Evolutionary conservation across 1,140 invertebrate species (phyloP), one percentile per base, ranked within the genome.

Genomic region (Medauroidea extradentata): DNA sequence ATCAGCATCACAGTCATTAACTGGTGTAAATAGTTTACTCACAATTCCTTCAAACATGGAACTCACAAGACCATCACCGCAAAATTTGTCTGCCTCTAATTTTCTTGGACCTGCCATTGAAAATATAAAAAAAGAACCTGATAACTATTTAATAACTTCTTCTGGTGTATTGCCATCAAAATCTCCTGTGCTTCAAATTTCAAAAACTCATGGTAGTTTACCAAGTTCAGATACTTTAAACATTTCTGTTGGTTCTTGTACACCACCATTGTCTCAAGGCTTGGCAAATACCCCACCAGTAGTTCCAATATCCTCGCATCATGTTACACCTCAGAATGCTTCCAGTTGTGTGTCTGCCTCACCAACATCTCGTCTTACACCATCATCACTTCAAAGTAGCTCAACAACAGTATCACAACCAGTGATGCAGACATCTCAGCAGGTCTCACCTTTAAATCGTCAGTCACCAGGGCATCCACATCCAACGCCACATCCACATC

Each of bases 121-220:
- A 23, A 85, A 83, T 66, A 89, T 90, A 51, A 90, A 90, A 65
- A 88, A 88, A 62, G 87, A 90, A 72, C 85, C 85, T 18, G 84
- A 86, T 34, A 56, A 61, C 44, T 67, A 62, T 49, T 24, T 46
- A 41, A 8, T 43, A 29, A 23, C 29, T 44, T 34, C 29, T 34
- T 34, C 29, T 7, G 11, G 29, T 67, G 75, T 58, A 29, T 75
- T 75, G 60, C 77, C 77, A 57, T 76, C 75, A n/a, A 75, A 77
- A 23, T 78, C 78, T 13, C 76, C 77, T 53, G 29, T 34, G 29
- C 29, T 34, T 34, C 29, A 34, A 11, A 34, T 34, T 4, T 34
- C 29, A 34, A 34, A 34, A 11, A 34, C 29, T 34, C 29, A 34
- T 11, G 11, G 29, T 34, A 34, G 11, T 34, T 34, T 34, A 34